Evolutionary conservation across 2,888 invertebrate genomes (phyloP), one percentile per base, ranked within the genome.

Genomic region (Tryphoninae sp.): DNA sequence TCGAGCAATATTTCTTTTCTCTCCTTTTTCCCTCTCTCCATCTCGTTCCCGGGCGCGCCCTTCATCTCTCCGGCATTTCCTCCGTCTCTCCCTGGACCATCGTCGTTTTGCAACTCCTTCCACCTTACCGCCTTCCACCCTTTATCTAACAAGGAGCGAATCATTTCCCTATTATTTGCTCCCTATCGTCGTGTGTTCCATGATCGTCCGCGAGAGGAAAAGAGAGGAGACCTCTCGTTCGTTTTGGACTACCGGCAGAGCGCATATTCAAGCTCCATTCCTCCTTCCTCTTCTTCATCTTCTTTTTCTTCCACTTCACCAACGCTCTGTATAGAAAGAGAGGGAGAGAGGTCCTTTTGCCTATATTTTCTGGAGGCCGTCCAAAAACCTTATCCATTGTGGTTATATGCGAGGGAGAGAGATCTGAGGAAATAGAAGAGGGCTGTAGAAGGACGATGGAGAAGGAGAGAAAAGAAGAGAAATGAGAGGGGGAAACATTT

Each of bases 151-250:
- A 91, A 91, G 91, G 90, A 92, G 91, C 91, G 91, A 91, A 92
- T 92, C 91, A 92, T 92, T 92, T 92, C 91, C 91, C 91, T 91
- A 91, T 92, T 91, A 92, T 91, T 91, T 91, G 90, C 91, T 91
- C 90, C 90, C 90, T 91, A 91, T 91, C 91, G 89, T 83, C 84
- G 45, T 71, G 84, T 76, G 75, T 75, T 65, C 61, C 45, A 67
- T 42, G 71, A 74, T 61, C 79, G 74, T 68, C 73, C 58, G 61
- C 79, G 26, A 40, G 75, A 68, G 55, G 8, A 33, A 26, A 8
- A 11, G 73, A 42, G 84, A 65, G 81, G 6, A 78, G 55, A 87
- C 86, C 87, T 88, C 87, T 86, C 85, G 84, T 88, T 89, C 89
- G 86, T 89, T 89, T 87, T 87, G 84, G 86, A 81, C 86, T 76